Evolutionary conservation across 2,113 vertebrate genomes (phyloP), one percentile per base, ranked within the genome.

Genomic region (Hemiprocne comata): DNA sequence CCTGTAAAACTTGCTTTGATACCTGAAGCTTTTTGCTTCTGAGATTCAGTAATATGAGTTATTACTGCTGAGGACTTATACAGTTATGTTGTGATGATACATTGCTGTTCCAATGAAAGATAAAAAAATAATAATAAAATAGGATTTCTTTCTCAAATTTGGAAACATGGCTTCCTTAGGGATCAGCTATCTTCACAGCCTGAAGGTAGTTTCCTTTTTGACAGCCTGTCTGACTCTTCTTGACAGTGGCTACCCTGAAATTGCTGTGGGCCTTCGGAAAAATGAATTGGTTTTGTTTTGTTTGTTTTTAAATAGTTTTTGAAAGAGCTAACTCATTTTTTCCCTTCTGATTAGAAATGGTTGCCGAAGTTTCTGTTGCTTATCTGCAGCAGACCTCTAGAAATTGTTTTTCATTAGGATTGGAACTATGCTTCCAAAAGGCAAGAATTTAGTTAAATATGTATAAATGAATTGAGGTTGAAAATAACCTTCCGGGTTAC

Each of bases 261-360:
- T 78, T 84, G 48, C 84, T 91, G 34, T 82, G 50, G 34, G 73
- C 40, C 44, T 93, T 92, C 86, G 54, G 72, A 97, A 93, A 91
- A 92, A 90, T 74, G 74, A 77, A 36, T 60, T 57, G 20, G 2
- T 14, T 85, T 94, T 65, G 11, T 42, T 94, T 89, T 67, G 36
- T 90, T 95, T 94, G 28, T 64, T 94, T 91, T 71, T 40, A 94
- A 92, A 71, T 51, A 89, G 15, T 89, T 58, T 96, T 95, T 89
- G 36, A 78, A 92, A 71, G 20, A 66, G 7, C 28, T 84, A 88
- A 54, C 29, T 83, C 2, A 24, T 73, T 87, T 87, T 78, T 50
- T 12, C 21, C 17, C 18, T 87, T 90, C n/a, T 79, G 66, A 70
- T 89, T 87, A 53, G 26, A 79, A 7, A 53, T 36, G 12, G 13